Evolutionary conservation across 2,113 vertebrate genomes (phyloP).

Genomic region (Alethe diademata): DNA sequence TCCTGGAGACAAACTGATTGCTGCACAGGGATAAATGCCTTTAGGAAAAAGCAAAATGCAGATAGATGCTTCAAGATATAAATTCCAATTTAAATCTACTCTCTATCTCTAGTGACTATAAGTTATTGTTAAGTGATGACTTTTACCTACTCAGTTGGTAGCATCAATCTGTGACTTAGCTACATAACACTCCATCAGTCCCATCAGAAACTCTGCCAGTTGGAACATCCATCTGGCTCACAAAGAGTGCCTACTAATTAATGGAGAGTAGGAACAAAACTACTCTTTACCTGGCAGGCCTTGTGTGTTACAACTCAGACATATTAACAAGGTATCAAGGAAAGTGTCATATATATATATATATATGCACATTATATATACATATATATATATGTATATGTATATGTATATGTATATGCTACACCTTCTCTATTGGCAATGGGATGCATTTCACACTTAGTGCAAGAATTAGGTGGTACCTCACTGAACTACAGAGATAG

Average conservation of each 20-base stretch:
- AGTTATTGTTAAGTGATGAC: not conserved
- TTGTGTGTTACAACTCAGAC: not conserved
- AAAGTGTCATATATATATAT: not conserved
- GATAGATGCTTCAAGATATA: not conserved
- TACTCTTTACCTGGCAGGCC: not conserved
- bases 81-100: not conserved
- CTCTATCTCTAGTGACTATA: not conserved
- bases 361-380: too few species aligned
- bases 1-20: constrained; percentile 5
- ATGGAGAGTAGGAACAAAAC: not conserved
- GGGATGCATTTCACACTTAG: not conserved
- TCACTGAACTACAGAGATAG: not conserved
- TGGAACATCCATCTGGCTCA: not conserved
- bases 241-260: not conserved
- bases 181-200: not conserved
- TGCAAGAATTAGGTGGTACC: not conserved
- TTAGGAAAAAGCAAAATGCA: constrained; percentile 17
- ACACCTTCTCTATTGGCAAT: not conserved
- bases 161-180: not conserved
- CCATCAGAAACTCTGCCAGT: not conserved
- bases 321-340: not conserved
- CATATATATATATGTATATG: not conserved
- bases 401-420: too few species aligned
- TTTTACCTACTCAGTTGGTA: not conserved
- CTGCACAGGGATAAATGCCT: not conserved